These are phyloP conservation scores for Formicarius rufipectus DNA, from an alignment of 2,113 vertebrate genomes.

Conservation along the genomic window DNA sequence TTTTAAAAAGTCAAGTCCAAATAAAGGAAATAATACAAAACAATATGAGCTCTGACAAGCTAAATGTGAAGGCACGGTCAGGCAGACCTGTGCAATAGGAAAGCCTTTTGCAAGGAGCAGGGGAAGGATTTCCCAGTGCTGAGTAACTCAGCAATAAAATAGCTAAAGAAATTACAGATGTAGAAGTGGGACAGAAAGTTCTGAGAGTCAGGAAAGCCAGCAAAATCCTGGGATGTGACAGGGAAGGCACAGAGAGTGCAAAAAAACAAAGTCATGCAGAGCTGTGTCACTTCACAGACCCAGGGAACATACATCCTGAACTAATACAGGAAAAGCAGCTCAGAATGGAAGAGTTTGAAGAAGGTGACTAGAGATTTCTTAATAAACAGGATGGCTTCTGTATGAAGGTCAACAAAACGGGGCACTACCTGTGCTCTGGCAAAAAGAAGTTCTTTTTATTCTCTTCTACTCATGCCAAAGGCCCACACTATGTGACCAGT, in stretches of 20 bases:
- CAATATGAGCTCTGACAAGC: neutral
- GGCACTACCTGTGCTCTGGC: neutral
- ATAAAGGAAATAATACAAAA: neutral
- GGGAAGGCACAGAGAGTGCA: neutral
- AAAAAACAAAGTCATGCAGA: neutral
- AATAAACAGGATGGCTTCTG: neutral
- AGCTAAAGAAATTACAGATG: neutral
- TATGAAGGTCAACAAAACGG: neutral
- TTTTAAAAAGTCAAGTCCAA: neutral
- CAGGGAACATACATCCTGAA: accelerated
- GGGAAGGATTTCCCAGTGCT: neutral
- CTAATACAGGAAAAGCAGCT: neutral
- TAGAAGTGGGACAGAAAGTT: neutral
- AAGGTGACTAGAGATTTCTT: neutral
- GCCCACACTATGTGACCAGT: neutral
- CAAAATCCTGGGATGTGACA: neutral
- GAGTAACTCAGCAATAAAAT: neutral
- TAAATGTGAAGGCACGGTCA: neutral
- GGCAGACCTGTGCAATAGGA: neutral
- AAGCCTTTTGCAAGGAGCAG: neutral
- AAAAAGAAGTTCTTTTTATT: neutral
- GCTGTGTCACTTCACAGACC: neutral
- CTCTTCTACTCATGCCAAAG: neutral
- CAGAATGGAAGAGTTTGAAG: neutral
- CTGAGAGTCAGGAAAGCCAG: neutral